Percentiles rank a stretch among this genome's conserved stretches.
Evolutionary conservation across 2,797 vertebrate genomes (phyloP).

Genomic region (Pseudocheirus occidentalis): DNA sequence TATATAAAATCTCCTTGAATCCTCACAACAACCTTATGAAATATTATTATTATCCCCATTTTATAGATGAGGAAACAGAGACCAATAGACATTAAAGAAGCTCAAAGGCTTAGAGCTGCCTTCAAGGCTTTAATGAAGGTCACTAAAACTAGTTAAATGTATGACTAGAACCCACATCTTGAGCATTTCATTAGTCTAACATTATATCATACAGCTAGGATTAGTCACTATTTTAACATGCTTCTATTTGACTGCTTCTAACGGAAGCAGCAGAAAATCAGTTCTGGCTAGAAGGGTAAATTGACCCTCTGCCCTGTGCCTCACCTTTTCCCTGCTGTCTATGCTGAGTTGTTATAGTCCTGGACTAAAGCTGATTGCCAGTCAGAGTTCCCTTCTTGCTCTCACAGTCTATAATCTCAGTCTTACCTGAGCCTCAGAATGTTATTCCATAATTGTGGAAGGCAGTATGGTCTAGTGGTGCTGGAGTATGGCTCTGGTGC

Average conservation of each 20-base stretch:
- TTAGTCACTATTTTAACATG: neutral
- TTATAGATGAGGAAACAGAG: neutral
- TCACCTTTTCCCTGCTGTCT: neutral
- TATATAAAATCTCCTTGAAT: neutral
- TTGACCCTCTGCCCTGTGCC: neutral
- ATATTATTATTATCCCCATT: neutral
- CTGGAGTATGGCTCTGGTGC: neutral
- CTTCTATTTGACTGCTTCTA: neutral
- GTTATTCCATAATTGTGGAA: neutral
- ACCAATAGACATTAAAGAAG: neutral
- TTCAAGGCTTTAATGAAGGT: neutral
- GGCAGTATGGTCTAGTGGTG: neutral
- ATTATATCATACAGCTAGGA: neutral
- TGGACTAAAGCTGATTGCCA: neutral
- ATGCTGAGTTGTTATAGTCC: neutral
- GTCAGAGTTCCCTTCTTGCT: neutral
- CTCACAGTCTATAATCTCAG: neutral
- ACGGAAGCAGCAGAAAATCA: neutral
- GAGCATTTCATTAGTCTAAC: neutral
- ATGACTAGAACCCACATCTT: neutral
- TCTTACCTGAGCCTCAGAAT: neutral
- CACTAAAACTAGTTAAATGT: neutral
- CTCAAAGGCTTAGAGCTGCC: neutral
- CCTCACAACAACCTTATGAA: neutral
- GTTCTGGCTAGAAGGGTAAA: neutral